Percentiles rank a stretch among this genome's conserved stretches.
These are phyloP conservation scores for Scortum barcoo DNA, from an alignment of 2,113 vertebrate genomes.

Conservation along the genomic window DNA sequence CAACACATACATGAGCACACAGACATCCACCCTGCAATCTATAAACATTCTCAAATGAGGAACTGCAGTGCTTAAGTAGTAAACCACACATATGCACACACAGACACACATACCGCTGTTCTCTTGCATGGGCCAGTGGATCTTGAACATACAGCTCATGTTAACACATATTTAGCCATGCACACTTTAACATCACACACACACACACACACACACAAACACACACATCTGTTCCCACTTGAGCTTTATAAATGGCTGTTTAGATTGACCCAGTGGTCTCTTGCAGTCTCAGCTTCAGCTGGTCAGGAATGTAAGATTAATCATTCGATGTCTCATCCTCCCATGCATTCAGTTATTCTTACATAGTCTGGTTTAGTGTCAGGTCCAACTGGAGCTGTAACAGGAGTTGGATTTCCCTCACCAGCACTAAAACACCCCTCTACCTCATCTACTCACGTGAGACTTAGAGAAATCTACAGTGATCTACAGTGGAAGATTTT, in stretches of 20 bases:
- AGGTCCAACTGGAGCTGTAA: background rate
- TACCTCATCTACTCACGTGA: background rate
- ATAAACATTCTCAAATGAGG: background rate
- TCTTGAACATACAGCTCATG: background rate
- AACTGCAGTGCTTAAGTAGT: background rate
- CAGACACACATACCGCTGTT: too few relatives aligned
- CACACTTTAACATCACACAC: background rate
- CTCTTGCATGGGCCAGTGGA: background rate
- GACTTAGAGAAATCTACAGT: too few relatives aligned
- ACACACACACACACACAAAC: slow-evolving; percentile 10
- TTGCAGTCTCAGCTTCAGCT: slow-evolving; percentile 24
- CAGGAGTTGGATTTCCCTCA: background rate
- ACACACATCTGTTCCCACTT: slow-evolving; percentile 11
- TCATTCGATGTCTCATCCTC: background rate
- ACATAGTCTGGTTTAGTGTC: slow-evolving; percentile 1
- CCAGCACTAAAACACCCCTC: background rate
- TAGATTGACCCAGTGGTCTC: slow-evolving; percentile 25
- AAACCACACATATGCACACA: background rate
- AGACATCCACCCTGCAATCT: slow-evolving; percentile 30
- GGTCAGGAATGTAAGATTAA: background rate
- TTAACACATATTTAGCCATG: background rate
- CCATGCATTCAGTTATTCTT: background rate
- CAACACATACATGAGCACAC: background rate
- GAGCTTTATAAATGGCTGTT: slow-evolving; percentile 36
- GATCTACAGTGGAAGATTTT: too few relatives aligned